phyloP scores from a whole-genome alignment of 2,797 vertebrate species.

The Betta splendens region DNA sequence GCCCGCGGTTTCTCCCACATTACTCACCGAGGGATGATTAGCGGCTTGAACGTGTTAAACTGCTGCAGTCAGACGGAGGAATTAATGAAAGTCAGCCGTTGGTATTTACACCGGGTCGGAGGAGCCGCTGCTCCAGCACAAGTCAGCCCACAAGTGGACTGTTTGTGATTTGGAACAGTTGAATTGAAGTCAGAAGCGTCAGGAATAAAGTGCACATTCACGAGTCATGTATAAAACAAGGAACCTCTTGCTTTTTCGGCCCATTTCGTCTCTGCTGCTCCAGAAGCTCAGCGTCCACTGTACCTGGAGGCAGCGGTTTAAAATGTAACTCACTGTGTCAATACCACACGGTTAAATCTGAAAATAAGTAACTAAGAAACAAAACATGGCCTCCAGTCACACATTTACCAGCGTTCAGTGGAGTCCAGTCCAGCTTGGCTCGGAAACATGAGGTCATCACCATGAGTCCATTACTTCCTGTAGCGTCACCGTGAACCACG shows the following conservation, averaged over 20 bases:
- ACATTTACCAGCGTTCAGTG: too few species aligned
- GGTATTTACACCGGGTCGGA: constrained; percentile 54
- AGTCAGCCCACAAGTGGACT: too few species aligned
- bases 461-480: constrained; percentile 39
- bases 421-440: constrained; percentile 16
- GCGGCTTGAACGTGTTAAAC: constrained; percentile 41
- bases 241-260: too few species aligned
- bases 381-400: neutral
- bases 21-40: constrained; percentile 47
- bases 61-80: constrained; percentile 26
- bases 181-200: too few species aligned
- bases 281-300: neutral
- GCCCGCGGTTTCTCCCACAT: constrained; percentile 16
- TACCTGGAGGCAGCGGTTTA: neutral
- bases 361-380: neutral
- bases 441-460: constrained; percentile 46
- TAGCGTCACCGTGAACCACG: constrained; percentile 59
- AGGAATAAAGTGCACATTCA: neutral
- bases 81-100: constrained; percentile 50
- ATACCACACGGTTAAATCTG: neutral
- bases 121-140: constrained; percentile 21
- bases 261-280: neutral
- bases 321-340: neutral
- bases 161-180: too few species aligned
- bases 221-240: too few species aligned